These are phyloP conservation scores for Lampropteryx suffumata DNA, from an alignment of 2,888 invertebrate genomes.

Conservation along the genomic window DNA sequence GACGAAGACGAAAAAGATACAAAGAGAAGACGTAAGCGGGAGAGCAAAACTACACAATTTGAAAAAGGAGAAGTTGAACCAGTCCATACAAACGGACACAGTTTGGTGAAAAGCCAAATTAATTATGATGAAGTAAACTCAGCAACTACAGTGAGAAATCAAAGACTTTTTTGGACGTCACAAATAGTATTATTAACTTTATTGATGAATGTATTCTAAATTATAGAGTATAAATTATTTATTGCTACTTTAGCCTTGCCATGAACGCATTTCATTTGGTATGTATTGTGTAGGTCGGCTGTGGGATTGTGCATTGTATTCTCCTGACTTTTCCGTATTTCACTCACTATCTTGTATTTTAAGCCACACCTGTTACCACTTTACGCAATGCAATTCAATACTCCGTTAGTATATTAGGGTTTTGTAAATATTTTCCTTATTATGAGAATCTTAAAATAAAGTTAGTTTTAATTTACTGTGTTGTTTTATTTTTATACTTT, in stretches of 20 bases:
- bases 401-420: slow-evolving; percentile 66
- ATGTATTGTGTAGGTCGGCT: slow-evolving; percentile 44
- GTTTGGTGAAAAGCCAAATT: slow-evolving; percentile 54
- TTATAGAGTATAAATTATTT: slow-evolving; percentile 63
- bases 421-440: slow-evolving; percentile 75
- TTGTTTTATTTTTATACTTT: slow-evolving; percentile 35
- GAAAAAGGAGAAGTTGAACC: slow-evolving; percentile 57
- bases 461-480: slow-evolving; percentile 48
- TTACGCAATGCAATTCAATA: slow-evolving; percentile 71
- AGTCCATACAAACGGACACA: slow-evolving; percentile 48
- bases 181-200: slow-evolving; percentile 52
- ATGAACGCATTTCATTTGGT: slow-evolving; percentile 68
- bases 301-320: slow-evolving; percentile 39
- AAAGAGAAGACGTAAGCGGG: slow-evolving; percentile 52
- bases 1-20: slow-evolving; percentile 41
- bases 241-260: slow-evolving; percentile 75
- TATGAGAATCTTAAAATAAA: slow-evolving; percentile 46
- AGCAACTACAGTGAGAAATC: slow-evolving; percentile 27
- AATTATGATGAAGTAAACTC: slow-evolving; percentile 48
- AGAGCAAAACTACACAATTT: slow-evolving; percentile 60
- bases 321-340: slow-evolving; percentile 20
- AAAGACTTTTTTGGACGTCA: slow-evolving; percentile 40
- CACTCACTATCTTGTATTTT: slow-evolving; percentile 28
- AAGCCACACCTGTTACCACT: slow-evolving; percentile 67
- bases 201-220: slow-evolving; percentile 54